Evolutionary conservation across 2,113 vertebrate species (phyloP).

Genomic region (Phaethon lepturus): DNA sequence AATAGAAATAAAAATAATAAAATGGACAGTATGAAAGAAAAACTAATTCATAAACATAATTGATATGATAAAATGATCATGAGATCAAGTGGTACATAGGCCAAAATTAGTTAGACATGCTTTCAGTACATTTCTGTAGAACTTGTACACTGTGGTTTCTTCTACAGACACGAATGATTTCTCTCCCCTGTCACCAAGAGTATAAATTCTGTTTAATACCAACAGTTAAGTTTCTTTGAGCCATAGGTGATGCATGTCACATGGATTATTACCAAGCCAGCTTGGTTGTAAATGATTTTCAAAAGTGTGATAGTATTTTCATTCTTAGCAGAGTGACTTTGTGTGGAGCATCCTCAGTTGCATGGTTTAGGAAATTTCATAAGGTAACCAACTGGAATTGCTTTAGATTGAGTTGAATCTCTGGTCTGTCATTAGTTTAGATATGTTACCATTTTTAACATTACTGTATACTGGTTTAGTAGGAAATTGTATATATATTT

Average conservation of each 20-base stretch:
- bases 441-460: neutral
- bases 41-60: neutral
- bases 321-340: neutral
- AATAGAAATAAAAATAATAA: neutral
- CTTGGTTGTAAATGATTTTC: neutral
- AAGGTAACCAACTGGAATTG: neutral
- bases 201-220: neutral
- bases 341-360: neutral
- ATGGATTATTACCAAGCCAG: neutral
- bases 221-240: neutral
- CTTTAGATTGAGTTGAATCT: neutral
- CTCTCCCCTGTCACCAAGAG: neutral
- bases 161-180: neutral
- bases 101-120: neutral
- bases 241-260: neutral
- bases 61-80: neutral
- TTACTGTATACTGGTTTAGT: neutral
- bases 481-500: neutral
- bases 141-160: neutral
- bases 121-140: neutral
- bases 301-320: neutral
- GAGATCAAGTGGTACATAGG: neutral
- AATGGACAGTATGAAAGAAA: neutral
- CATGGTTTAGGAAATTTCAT: neutral
- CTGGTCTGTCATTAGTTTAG: neutral